Base-by-base conservation (phyloP, 1,140 invertebrate genomes). In the Camponotus pennsylvanicus region DNA sequence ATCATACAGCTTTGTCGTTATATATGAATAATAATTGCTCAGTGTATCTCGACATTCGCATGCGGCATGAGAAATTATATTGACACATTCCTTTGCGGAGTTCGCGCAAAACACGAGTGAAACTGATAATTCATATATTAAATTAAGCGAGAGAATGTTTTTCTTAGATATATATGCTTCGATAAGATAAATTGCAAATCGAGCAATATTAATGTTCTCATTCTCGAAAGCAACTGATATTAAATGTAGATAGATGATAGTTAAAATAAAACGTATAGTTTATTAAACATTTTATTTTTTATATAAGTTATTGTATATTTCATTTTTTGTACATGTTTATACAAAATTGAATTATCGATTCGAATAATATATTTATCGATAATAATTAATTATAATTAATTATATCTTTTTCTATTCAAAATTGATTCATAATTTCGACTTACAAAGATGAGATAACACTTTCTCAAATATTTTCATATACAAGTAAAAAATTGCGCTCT, bases 31-130 rank as follows among this genome's bases (percentile, higher is more conserved):
- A 67, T 79, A 80, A 80, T 71, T 70, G 64, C 70, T 80, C 52
- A 80, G 69, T 32, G 66, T 80, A 80, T 80, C 78, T 71, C 57
- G 37, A 80, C 78, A 80, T 70, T 69, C 66, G 34, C 37, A 63
- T 52, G 13, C 64, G 21, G n/a, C 42, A 40, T 67, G 78, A 70
- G 15, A 37, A 67, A 80, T 80, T 40, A 18, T 21, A 21, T 37
- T 13, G 63, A 45, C 21, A 13, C 63, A 55, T 34, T 42, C 27
- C 78, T 80, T 80, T 80, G 78, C 71, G 70, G 78, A 3, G 42
- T 27, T 80, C 34, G 3, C 64, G 34, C 21, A 34, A 80, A 80
- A 80, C 15, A 55, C 37, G 66, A 42, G 49, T 40, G 34, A 55
- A 42, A n/a, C 77, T 70, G 78, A 80, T 80, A 80, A 80, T 71